Evolutionary conservation across 2,888 invertebrate genomes (phyloP).

Genomic region (Leuctra nigra): DNA sequence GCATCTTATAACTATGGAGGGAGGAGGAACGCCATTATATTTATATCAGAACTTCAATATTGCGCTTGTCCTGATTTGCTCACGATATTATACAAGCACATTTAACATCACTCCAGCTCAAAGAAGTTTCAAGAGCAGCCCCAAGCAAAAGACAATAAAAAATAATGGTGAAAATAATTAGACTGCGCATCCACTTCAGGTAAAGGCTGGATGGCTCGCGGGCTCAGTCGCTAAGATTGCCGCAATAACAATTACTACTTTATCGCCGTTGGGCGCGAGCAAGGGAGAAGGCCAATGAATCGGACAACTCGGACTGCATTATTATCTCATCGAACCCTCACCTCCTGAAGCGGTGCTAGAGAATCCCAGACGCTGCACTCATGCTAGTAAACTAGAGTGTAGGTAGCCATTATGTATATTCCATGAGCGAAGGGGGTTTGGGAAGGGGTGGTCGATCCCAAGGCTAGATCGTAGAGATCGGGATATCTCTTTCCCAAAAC

Average conservation of each 20-base stretch:
- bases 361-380: background rate
- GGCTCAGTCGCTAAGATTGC: no score
- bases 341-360: conserved; percentile 6
- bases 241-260: no score
- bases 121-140: no score
- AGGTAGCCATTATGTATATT: conserved; percentile 18
- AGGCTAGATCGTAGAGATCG: conserved; percentile 5
- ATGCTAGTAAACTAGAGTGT: background rate
- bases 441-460: background rate
- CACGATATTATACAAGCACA: no score
- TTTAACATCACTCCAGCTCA: background rate
- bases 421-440: conserved; percentile 3
- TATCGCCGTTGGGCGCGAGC: background rate
- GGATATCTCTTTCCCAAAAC: conserved; percentile 1
- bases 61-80: no score
- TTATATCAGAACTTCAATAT: no score
- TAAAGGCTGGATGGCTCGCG: background rate
- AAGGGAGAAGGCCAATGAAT: background rate
- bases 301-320: conserved; percentile 1
- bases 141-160: background rate
- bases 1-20: no score
- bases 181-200: background rate
- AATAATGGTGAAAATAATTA: background rate
- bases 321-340: background rate
- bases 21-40: no score